Percentiles rank a stretch among this genome's conserved stretches.
Evolutionary conservation across 2,113 vertebrate species (phyloP).

Genomic region (Danio rerio): DNA sequence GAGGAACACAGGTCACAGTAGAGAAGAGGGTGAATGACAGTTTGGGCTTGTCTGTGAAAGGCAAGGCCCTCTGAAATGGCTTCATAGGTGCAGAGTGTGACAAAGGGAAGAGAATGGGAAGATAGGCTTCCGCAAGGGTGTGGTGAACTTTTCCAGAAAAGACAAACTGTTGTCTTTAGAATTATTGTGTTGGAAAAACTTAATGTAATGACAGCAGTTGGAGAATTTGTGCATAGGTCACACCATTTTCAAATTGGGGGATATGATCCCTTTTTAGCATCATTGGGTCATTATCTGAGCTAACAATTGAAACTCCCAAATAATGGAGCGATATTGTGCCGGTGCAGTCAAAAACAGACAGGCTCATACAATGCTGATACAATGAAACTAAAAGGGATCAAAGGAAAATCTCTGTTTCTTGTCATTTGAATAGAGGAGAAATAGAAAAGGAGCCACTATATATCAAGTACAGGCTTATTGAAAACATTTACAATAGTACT

Average conservation of each 20-base stretch:
- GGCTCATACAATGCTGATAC: conserved; percentile 41
- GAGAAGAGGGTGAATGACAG: conserved; percentile 52
- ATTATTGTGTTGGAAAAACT: conserved; percentile 61
- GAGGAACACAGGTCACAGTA: conserved; percentile 26
- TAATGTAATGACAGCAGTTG: conserved; percentile 50
- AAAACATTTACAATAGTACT: conserved; percentile 48
- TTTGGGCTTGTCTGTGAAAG: conserved; percentile 29
- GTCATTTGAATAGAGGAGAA: conserved; percentile 46
- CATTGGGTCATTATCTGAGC: conserved; percentile 55
- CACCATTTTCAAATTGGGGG: conserved; percentile 41
- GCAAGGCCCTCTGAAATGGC: conserved; percentile 43
- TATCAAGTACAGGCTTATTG: conserved; percentile 16
- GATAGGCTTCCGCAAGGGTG: conserved; percentile 45
- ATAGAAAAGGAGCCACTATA: conserved; percentile 26
- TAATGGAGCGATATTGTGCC: conserved; percentile 58
- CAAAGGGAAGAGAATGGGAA: conserved; percentile 34
- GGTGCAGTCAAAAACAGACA: conserved; percentile 54
- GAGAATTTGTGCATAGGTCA: conserved; percentile 15
- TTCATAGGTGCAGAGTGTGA: conserved; percentile 42
- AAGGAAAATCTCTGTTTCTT: conserved; percentile 23
- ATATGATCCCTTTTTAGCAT: conserved; percentile 52
- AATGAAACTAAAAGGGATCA: conserved; percentile 39
- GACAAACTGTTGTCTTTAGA: conserved; percentile 56
- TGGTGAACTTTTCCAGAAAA: conserved; percentile 10
- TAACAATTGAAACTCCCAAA: conserved; percentile 54